Evolutionary conservation across 2,113 vertebrate genomes (phyloP).

Genomic region (Pituophis catenifer): DNA sequence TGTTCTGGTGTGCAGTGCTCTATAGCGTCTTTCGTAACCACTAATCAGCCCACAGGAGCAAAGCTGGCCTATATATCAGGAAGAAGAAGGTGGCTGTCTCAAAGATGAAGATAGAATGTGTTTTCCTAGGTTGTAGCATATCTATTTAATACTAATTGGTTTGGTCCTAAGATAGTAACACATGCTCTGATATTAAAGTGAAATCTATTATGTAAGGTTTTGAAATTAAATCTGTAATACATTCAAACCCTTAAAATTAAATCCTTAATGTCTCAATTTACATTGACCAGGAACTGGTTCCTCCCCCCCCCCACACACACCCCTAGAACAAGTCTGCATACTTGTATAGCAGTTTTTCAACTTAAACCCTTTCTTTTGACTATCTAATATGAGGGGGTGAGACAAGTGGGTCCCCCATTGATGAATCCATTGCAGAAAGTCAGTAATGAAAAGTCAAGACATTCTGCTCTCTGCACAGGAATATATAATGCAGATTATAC

Average conservation of each 20-base stretch:
- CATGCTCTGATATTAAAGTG: not conserved
- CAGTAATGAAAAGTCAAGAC: not conserved
- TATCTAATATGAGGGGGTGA: not conserved
- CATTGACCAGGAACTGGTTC: not conserved
- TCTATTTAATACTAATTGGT: not conserved
- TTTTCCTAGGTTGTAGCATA: not conserved
- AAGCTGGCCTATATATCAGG: not conserved
- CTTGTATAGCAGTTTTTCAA: not conserved
- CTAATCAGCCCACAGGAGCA: not conserved
- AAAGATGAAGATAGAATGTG: not conserved
- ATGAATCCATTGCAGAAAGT: conserved; percentile 1
- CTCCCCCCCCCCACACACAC: no score
- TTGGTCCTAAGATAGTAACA: not conserved
- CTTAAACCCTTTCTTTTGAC: not conserved
- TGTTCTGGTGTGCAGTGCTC: no score
- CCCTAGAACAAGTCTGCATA: not conserved
- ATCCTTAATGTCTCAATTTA: not conserved
- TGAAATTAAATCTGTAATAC: not conserved
- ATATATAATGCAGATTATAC: conserved; percentile 6
- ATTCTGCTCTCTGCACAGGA: not conserved
- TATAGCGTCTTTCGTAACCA: not conserved
- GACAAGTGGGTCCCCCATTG: conserved; percentile 4
- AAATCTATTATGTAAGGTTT: not conserved
- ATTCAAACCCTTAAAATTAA: not conserved
- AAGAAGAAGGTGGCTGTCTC: not conserved